Base-by-base conservation (phyloP, 2,797 vertebrate species). In the Threskiornis aethiopicus region DNA sequence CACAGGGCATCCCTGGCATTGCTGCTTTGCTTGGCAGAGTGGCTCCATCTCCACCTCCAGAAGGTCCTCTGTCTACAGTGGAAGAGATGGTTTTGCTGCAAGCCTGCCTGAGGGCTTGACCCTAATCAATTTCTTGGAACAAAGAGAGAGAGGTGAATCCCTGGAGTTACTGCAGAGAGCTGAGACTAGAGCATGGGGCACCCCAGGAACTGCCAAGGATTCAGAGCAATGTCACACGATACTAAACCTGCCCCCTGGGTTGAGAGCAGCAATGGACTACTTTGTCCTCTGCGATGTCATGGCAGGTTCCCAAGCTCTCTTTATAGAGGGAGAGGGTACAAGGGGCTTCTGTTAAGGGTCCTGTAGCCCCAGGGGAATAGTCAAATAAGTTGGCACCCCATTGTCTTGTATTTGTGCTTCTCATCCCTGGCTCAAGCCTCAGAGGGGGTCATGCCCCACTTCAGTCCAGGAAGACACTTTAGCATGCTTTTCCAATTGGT, bases 201-300 rank as follows among this genome's bases (percentile, higher is more conserved):
- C 5, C 4, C 11, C 7, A 54, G 47, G 58, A 44, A 19, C 21
- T 11, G 28, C 11, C 25, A 33, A 31, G n/a, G 42, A 5, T 28
- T n/a, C 51, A 51, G 46, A 35, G 9, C n/a, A 41, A 5, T 15
- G 24, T 52, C 44, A 16, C 7, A 15, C 1, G 0, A 5, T 11
- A 11, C 20, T 31, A 14, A 42, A 28, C 35, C 28, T 62, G 25
- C 1, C 17, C 17, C 17, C 28, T 5, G 6, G 29, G 6, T 3
- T 29, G 29, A 44, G 26, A 61, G 3, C 33, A 72, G 25, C 24
- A 44, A 72, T 3, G 49, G 31, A 29, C 33, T 15, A 13, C n/a
- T n/a, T 9, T 13, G 22, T 51, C 22, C 41, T 51, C 39, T 67
- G 49, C 46, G 35, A 13, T 2, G 37, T 64, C 18, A 16, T 16